These are phyloP conservation scores for Ceratoteleas bidentatus DNA, from an alignment of 1,140 invertebrate species.

Conservation along the genomic window DNA sequence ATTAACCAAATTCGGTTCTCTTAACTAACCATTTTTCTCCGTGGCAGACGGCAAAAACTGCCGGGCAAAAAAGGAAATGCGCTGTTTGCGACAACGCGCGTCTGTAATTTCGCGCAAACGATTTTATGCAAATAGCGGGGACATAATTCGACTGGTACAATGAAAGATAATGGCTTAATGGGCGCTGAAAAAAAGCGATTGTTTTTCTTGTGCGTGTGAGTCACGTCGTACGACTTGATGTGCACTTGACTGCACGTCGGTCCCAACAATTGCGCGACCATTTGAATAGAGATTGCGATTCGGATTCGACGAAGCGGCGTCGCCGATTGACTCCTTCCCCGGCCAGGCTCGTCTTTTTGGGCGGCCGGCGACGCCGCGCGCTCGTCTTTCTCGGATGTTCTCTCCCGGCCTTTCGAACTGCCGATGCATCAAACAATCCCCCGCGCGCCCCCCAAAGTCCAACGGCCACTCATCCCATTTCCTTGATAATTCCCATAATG, in stretches of 20 bases:
- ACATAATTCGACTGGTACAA: constrained; percentile 14
- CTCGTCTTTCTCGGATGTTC: constrained; percentile 5
- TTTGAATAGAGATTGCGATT: constrained; percentile 53
- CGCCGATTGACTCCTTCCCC: constrained; percentile 62
- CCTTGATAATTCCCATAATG: constrained; percentile 81
- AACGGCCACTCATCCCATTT: constrained; percentile 77
- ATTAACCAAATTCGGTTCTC: no score
- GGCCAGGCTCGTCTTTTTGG: constrained; percentile 23
- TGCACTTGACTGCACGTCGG: constrained; percentile 41
- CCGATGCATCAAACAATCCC: constrained; percentile 58
- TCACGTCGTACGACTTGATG: constrained; percentile 29
- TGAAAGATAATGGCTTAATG: constrained; percentile 34
- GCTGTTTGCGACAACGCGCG: neutral
- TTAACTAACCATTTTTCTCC: no score
- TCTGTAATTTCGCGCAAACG: neutral
- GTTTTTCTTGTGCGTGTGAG: constrained; percentile 23
- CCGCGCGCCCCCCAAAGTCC: constrained; percentile 67
- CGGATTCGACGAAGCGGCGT: constrained; percentile 45
- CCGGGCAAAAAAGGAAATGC: no score
- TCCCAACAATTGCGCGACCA: constrained; percentile 42
- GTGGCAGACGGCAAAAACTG: no score
- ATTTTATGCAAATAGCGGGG: constrained; percentile 4
- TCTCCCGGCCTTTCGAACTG: constrained; percentile 43
- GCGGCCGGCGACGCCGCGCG: constrained; percentile 4
- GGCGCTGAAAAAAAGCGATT: constrained; percentile 24